Base-by-base conservation (phyloP, 2,888 invertebrate species). In the Amphipyra berbera region DNA sequence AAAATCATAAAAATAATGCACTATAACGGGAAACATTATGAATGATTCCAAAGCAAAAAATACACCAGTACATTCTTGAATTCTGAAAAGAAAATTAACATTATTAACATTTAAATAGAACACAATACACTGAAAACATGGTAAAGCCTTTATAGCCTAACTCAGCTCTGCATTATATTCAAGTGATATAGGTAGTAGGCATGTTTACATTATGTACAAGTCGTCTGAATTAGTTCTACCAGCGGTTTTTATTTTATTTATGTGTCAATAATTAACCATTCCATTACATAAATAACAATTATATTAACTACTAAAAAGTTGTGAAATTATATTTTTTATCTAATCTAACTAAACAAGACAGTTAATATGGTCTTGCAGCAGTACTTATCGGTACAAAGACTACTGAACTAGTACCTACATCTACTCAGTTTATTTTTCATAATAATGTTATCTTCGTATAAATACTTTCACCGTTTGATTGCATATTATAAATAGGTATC, bases 61-160 rank as follows among this genome's bases (percentile, higher is more conserved):
- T 92, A 94, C 74, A 90, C 93, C 86, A 94, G 70, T 68, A 91
- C 94, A 78, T 91, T 93, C 85, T 93, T 92, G 88, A 94, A 95
- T 79, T 94, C 95, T 95, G 95, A 86, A 94, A 94, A 84, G 72
- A 79, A 82, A 81, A 80, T 59, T 15, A 46, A 50, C 40, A 46
- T 21, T 13, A 63, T 52, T 48, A 61, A 53, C 58, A 60, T 52
- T 50, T 41, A 21, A 59, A 37, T 45, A 27, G 30, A 60, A 41
- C 14, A 44, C 37, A 47, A 14, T n/a, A 7, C 0, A 53, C 1
- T 33, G 41, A 1, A 21, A 61, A 68, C 10, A 52, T 13, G 13
- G 9, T 45, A 44, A 53, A 56, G 37, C 21, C 40, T 68, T 35
- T 35, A 44, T 10, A 40, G 41, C 12, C 33, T 30, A 27, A 12